Base-by-base conservation (phyloP, 2,797 vertebrate genomes). In the Sebastes jordani region DNA sequence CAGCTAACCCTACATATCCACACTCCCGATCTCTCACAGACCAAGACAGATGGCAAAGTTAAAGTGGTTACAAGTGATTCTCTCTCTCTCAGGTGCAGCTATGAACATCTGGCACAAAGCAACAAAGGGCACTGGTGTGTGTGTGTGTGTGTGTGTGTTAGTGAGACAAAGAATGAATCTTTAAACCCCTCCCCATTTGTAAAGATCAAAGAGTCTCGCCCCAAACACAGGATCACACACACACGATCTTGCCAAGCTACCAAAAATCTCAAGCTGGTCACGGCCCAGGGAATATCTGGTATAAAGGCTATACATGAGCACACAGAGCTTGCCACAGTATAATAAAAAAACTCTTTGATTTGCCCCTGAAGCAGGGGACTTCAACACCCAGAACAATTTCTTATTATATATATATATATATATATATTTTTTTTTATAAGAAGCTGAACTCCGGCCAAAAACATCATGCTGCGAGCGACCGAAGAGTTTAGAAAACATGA, bases 401-500 rank as follows among this genome's bases (percentile, higher is more conserved):
- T 70, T 25, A 75, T 23, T 75, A 38, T 38, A 42, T 42, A 42
- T 36, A 38, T 13, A 36, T 36, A 38, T 38, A 66, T 85, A 13
- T 38, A 13, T 23, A 10, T 4, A 10, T 76, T 38, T 5, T 23
- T 34, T 4, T 72, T 86, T 65, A 72, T 76, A 80, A 80, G 81
- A 86, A 74, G 71, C 74, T 85, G 86, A 86, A 82, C 77, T n/a
- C 38, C 0, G 1, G 83, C 92, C 90, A 91, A 93, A 90, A 91
- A 79, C 76, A 92, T 89, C 86, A 86, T 0, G 71, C 89, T 78
- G 81, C 16, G 29, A 91, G 85, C 84, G 29, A 90, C 77, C 69
- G 56, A 80, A 83, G 80, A 83, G 82, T 89, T 89, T 84, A 90
- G 73, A 88, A 70, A 91, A 87, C 80, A 89, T 90, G 86, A 89